phyloP scores from a whole-genome alignment of 1,140 invertebrate species.

The Orussus abietinus region DNA sequence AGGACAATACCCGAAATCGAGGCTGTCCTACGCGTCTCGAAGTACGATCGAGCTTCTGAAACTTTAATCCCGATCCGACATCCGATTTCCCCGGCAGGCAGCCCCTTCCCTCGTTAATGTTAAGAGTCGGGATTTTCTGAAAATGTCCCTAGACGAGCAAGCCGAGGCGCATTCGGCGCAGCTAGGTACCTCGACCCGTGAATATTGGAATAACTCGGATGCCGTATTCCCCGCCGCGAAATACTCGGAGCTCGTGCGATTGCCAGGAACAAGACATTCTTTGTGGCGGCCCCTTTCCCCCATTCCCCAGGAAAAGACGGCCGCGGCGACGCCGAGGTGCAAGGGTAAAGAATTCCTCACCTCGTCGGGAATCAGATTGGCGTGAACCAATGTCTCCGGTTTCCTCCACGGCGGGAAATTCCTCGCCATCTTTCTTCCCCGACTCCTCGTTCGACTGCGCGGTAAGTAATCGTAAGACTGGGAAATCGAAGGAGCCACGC shows the following conservation, averaged over 20 bases:
- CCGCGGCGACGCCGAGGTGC: conserved; percentile 7
- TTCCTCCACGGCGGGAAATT: conserved; percentile 27
- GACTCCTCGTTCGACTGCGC: not conserved
- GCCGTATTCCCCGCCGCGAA: conserved; percentile 25
- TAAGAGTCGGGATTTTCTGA: no score
- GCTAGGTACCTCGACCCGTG: conserved; percentile 42
- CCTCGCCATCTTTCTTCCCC: conserved; percentile 18
- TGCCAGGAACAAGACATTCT: conserved; percentile 42
- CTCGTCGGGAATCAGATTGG: conserved; percentile 22
- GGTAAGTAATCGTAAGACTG: no score
- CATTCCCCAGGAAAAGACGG: not conserved
- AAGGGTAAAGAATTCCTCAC: conserved; percentile 32
- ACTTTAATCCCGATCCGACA: no score
- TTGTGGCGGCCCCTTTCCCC: conserved; percentile 25
- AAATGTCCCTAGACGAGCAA: no score
- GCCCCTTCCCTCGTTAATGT: no score
- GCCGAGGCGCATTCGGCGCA: no score
- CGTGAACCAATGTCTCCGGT: conserved; percentile 34
- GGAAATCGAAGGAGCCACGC: no score
- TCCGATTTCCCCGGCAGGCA: no score
- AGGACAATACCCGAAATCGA: no score
- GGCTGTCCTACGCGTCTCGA: no score
- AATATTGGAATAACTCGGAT: conserved; percentile 46
- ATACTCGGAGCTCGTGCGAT: conserved; percentile 30
- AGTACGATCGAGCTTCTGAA: no score